Conservation (phyloP, 2,888 invertebrate species). For the Schizotus pectinicornis region DNA sequence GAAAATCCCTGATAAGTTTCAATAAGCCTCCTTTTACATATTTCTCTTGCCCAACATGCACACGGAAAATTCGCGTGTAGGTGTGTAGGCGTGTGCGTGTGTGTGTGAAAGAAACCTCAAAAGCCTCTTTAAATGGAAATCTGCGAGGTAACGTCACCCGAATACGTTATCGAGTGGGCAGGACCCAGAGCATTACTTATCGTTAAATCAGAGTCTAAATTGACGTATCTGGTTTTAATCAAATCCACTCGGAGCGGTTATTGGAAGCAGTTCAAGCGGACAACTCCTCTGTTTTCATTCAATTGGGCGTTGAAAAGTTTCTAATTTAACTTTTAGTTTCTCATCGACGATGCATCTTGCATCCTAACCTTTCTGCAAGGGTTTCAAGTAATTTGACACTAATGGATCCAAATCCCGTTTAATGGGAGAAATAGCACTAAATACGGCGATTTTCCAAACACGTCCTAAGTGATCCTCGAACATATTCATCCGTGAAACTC, state of each 20-base stretch:
- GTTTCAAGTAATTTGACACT: no score
- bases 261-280: slow-evolving; percentile 34
- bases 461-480: no score
- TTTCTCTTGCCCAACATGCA: slow-evolving; percentile 21
- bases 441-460: no score
- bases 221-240: slow-evolving; percentile 52
- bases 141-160: slow-evolving; percentile 44
- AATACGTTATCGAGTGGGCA: slow-evolving; percentile 48
- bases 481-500: no score
- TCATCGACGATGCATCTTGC: slow-evolving; percentile 11
- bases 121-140: slow-evolving; percentile 51
- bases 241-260: slow-evolving; percentile 43
- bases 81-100: background rate
- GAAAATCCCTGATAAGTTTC: slow-evolving; percentile 30
- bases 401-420: no score
- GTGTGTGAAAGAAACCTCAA: slow-evolving; percentile 23
- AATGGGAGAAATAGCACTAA: no score
- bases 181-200: slow-evolving; percentile 46
- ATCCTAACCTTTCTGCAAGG: background rate
- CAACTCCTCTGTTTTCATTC: slow-evolving; percentile 34
- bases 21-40: slow-evolving; percentile 26
- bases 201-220: slow-evolving; percentile 51
- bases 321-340: slow-evolving; percentile 25
- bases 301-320: slow-evolving; percentile 25
- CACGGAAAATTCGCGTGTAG: background rate